Base-by-base conservation (phyloP, 2,113 vertebrate genomes). In the Etia nguti region DNA sequence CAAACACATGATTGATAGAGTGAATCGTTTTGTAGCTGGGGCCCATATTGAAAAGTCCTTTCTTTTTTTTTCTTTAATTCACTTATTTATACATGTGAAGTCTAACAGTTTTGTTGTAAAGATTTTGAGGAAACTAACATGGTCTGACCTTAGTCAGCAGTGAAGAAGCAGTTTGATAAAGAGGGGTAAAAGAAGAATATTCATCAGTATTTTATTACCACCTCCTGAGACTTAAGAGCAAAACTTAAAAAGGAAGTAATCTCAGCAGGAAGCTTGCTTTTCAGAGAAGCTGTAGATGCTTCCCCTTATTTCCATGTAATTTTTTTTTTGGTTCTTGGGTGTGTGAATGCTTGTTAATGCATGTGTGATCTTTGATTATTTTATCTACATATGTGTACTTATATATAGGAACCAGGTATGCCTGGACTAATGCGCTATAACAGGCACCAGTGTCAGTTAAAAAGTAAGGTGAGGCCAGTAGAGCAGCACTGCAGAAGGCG, bases 371-470 rank as follows among this genome's bases (percentile, higher is more conserved):
- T 29, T 83, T 41, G 9, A 46, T 43, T 62, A 13, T 85, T 84
- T 85, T 54, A 60, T 86, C 73, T 70, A 56, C 10, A 26, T 54
- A 22, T 68, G 46, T 65, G 46, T 79, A 34, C 34, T 11, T 54
- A 9, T 85, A 52, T 87, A 41, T 86, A 77, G 52, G 70, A 62
- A 88, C 50, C 52, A 18, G 82, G 55, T 83, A 88, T 87, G 73
- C 86, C 85, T 73, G 84, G 84, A 93, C 94, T 95, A 96, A 92
- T 94, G 90, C 93, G 88, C 88, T 82, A 93, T 95, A 95, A 95
- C 95, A 96, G 93, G 85, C 94, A 96, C 92, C 93, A 94, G 96
- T 96, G 93, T 91, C 90, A 95, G 88, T 88, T 90, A 60, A 92
- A 95, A 93, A 93, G 89, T 94, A 89, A 92, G 85, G 85, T 91